Evolutionary conservation across 2,888 invertebrate genomes (phyloP).

Genomic region (Polymixis flavicincta): DNA sequence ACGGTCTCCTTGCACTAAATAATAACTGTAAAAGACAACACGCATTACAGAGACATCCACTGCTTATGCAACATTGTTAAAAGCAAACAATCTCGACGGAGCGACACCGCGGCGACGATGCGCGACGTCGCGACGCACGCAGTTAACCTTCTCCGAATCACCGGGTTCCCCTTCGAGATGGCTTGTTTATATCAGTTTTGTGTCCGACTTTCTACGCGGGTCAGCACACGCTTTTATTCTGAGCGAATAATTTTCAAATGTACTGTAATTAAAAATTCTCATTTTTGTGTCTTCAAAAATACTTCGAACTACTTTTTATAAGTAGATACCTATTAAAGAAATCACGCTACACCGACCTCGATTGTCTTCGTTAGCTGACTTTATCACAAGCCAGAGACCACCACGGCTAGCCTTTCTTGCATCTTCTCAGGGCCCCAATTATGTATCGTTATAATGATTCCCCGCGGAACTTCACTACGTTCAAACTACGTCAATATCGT

Average conservation of each 20-base stretch:
- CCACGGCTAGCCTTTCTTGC: background rate
- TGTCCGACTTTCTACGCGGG: slow-evolving; percentile 12
- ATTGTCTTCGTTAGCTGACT: background rate
- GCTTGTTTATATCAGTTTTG: slow-evolving; percentile 19
- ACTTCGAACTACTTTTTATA: background rate
- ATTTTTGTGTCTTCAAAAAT: background rate
- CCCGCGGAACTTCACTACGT: too few relatives aligned
- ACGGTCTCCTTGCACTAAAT: background rate
- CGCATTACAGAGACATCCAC: background rate
- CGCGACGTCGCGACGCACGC: slow-evolving; percentile 19
- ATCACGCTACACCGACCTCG: background rate
- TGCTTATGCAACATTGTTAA: slow-evolving; percentile 7
- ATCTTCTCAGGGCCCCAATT: too few relatives aligned
- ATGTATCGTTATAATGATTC: too few relatives aligned
- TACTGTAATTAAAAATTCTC: background rate
- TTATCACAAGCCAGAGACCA: background rate
- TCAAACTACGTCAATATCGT: too few relatives aligned
- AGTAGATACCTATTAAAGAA: background rate
- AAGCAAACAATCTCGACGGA: background rate
- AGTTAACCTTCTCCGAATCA: slow-evolving; percentile 32
- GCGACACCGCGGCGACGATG: slow-evolving; percentile 17
- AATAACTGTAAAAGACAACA: background rate
- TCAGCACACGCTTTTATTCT: slow-evolving; percentile 12
- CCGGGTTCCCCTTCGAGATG: background rate
- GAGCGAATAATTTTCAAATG: background rate